Percentiles rank a stretch among this genome's conserved stretches.
phyloP scores from a whole-genome alignment of 1,140 invertebrate genomes.

The Branchinecta lynchi region DNA sequence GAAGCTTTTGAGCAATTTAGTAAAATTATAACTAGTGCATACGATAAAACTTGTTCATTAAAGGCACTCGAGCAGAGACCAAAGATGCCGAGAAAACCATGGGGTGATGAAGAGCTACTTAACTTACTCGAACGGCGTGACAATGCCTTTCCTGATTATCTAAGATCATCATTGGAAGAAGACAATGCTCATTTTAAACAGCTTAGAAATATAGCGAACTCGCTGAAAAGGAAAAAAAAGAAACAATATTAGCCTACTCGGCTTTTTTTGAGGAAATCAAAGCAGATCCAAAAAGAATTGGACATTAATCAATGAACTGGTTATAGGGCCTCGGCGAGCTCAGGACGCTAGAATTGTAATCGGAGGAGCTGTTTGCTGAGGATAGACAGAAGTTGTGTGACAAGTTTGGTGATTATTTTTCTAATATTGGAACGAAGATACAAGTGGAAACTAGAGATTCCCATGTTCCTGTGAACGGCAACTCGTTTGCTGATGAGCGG shows the following conservation, averaged over 20 bases:
- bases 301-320: too few relatives aligned
- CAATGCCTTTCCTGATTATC: neutral
- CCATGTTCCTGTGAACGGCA: too few relatives aligned
- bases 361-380: neutral
- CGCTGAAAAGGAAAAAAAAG: conserved; percentile 9
- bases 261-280: neutral
- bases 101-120: conserved; percentile 1
- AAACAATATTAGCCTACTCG: neutral
- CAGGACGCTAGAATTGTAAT: neutral
- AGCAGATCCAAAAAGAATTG: too few relatives aligned
- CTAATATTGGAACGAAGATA: too few relatives aligned
- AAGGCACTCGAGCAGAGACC: conserved; percentile 4
- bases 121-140: conserved; percentile 5
- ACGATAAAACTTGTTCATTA: conserved; percentile 10
- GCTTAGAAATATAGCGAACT: conserved; percentile 1
- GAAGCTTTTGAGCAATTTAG: too few relatives aligned
- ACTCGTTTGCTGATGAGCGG: too few relatives aligned
- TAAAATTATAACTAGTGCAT: conserved; percentile 2
- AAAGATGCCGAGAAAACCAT: neutral
- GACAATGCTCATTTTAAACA: conserved; percentile 2
- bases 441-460: too few relatives aligned
- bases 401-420: too few relatives aligned
- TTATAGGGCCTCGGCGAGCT: conserved; percentile 4
- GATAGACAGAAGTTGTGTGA: conserved; percentile 4
- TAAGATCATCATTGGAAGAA: neutral